These are phyloP conservation scores for Ectemnius continuus DNA, from an alignment of 2,888 invertebrate genomes.

Conservation along the genomic window DNA sequence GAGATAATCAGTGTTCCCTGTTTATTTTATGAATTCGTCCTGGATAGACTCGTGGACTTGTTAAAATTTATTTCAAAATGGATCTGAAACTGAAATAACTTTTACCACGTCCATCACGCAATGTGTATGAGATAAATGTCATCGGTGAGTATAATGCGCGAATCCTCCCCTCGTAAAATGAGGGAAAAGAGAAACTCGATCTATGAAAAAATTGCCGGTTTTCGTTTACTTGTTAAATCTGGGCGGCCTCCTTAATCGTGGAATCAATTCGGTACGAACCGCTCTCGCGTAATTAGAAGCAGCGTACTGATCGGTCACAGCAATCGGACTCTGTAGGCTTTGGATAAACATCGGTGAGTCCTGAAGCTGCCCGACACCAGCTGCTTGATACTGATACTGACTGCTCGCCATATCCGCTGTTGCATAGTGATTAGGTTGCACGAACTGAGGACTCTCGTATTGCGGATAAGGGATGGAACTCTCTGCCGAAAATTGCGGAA, in stretches of 20 bases:
- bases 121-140: conserved; percentile 19
- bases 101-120: conserved; percentile 65
- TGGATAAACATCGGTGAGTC: conserved; percentile 71
- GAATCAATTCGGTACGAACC: conserved; percentile 68
- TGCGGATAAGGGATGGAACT: conserved; percentile 68
- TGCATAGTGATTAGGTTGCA: conserved; percentile 69
- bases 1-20: too few species aligned
- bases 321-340: conserved; percentile 67
- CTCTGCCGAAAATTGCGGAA: conserved; percentile 68
- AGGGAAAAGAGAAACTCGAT: conserved; percentile 12
- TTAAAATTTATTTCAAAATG: conserved; percentile 77
- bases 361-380: conserved; percentile 65
- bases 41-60: conserved; percentile 52
- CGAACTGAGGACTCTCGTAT: conserved; percentile 68
- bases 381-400: conserved; percentile 66
- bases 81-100: conserved; percentile 77
- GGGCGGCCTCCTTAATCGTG: conserved; percentile 65
- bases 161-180: background rate
- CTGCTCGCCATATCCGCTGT: conserved; percentile 61
- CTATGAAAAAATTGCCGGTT: too few species aligned
- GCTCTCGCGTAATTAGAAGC: conserved; percentile 68
- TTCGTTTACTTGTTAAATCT: conserved; percentile 67
- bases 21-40: background rate
- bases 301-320: conserved; percentile 69
- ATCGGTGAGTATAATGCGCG: conserved; percentile 8